Evolutionary conservation across 2,797 vertebrate species (phyloP).

Genomic region (Pachyuromys duprasi): DNA sequence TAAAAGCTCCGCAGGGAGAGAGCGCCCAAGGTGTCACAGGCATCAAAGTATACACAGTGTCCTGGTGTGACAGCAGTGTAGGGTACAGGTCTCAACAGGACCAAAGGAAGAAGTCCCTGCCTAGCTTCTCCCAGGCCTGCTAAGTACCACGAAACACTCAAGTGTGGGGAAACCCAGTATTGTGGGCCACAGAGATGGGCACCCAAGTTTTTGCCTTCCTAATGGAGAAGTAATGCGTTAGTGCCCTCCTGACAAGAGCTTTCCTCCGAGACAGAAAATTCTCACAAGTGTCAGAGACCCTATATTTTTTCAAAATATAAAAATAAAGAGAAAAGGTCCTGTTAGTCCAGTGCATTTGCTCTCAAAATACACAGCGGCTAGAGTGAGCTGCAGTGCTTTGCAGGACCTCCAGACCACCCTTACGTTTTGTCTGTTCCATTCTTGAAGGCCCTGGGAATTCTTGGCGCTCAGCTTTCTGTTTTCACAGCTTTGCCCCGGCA

Average conservation of each 20-base stretch:
- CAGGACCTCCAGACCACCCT: conserved; percentile 68
- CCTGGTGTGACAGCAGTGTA: no score
- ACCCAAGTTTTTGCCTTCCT: not conserved
- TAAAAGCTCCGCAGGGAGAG: not conserved
- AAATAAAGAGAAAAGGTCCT: conserved; percentile 54
- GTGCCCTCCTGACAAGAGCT: not conserved
- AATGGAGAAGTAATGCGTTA: not conserved
- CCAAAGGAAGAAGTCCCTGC: rapidly evolving
- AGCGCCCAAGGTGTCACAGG: no score
- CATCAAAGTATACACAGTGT: not conserved
- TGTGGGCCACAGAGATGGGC: no score
- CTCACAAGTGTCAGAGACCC: conserved; percentile 53
- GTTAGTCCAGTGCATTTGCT: conserved; percentile 78
- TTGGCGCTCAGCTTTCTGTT: conserved; percentile 79
- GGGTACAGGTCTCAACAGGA: not conserved
- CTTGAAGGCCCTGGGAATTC: conserved; percentile 70
- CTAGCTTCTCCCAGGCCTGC: not conserved
- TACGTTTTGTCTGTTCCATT: conserved; percentile 64
- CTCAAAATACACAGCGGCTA: conserved; percentile 76
- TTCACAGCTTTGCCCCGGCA: conserved; percentile 82
- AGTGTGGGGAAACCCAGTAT: not conserved
- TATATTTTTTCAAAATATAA: conserved; percentile 62
- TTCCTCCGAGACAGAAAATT: conserved; percentile 32
- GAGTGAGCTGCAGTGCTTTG: conserved; percentile 58
- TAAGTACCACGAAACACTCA: rapidly evolving